Base-by-base conservation (phyloP, 2,797 vertebrate species). In the Borostomias antarcticus region DNA sequence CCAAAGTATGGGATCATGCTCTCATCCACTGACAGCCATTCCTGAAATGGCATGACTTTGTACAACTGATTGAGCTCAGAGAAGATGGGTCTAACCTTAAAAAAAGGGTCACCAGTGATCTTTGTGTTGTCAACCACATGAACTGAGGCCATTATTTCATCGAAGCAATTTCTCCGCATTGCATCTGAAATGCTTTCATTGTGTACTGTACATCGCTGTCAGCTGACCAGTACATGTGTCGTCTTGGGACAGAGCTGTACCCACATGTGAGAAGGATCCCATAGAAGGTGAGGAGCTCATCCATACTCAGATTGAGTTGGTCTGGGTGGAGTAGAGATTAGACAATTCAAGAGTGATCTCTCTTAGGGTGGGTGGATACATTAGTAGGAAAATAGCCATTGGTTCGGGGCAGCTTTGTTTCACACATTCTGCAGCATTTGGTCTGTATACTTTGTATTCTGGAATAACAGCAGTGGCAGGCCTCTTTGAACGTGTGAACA, bases 21-120 rank as follows among this genome's bases (percentile, higher is more conserved):
- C 15, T 69, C 57, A 76, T 72, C 62, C 10, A 69, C 30, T 37
- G 66, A 58, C 33, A 72, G 35, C 66, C 62, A 72, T 48, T 63
- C 40, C 25, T 47, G 29, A 62, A 58, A 69, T 48, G 29, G 66
- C 53, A 63, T 30, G 51, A 50, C 58, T 63, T 62, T 48, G 35
- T 69, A 57, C 57, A 29, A 64, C 32, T 59, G 25, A 26, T 33
- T 68, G 17, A 53, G 59, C 45, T 73, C 21, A 1, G 64, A 60
- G 37, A 60, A 43, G 37, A 60, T 70, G 45, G 21, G 37, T 4
- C 30, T 26, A 35, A 23, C 56, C 21, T 37, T 37, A 25, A 68
- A 67, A 64, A 71, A 71, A 54, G 69, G 19, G 43, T 68, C 48
- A 10, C 64, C 57, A 21, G 51, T 68, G 61, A 68, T 60, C 23